These are phyloP conservation scores for Echeneis naucrates DNA, from an alignment of 2,797 vertebrate genomes.

Conservation along the genomic window DNA sequence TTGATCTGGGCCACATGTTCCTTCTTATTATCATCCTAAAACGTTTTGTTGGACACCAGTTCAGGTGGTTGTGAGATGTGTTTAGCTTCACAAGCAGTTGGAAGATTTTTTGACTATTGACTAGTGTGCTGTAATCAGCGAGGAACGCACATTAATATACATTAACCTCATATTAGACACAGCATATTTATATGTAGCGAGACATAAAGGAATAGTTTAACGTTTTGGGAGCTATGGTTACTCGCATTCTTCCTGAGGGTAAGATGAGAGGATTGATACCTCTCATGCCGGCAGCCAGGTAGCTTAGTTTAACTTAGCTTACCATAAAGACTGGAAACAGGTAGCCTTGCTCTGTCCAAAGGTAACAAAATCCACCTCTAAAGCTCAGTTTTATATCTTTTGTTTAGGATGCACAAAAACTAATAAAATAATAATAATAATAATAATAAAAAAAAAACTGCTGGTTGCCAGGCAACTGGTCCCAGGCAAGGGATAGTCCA, in stretches of 20 bases:
- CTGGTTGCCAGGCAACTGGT: not conserved
- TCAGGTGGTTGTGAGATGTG: slow-evolving; percentile 36
- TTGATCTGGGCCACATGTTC: not conserved
- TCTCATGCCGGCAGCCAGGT: not conserved
- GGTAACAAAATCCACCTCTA: not conserved
- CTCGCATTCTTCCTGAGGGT: not conserved
- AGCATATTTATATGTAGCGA: slow-evolving; percentile 6
- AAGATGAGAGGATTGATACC: not conserved
- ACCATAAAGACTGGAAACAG: slow-evolving; percentile 15
- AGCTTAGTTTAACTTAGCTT: slow-evolving; percentile 27
- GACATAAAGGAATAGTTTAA: not conserved
- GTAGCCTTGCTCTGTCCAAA: not conserved
- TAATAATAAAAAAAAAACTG: not conserved
- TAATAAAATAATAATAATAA: not conserved
- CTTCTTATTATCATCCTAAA: slow-evolving; percentile 6
- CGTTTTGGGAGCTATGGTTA: not conserved
- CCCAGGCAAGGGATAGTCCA: not conserved
- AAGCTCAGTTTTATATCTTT: not conserved
- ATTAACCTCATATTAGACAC: not conserved
- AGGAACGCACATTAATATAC: slow-evolving; percentile 19
- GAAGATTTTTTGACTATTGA: slow-evolving; percentile 8
- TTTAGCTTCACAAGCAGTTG: slow-evolving; percentile 25
- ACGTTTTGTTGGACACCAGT: slow-evolving; percentile 27
- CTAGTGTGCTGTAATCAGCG: slow-evolving; percentile 22
- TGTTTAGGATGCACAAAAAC: not conserved